Evolutionary conservation across 2,113 vertebrate genomes (phyloP).

Genomic region (Megaceryle torquata): DNA sequence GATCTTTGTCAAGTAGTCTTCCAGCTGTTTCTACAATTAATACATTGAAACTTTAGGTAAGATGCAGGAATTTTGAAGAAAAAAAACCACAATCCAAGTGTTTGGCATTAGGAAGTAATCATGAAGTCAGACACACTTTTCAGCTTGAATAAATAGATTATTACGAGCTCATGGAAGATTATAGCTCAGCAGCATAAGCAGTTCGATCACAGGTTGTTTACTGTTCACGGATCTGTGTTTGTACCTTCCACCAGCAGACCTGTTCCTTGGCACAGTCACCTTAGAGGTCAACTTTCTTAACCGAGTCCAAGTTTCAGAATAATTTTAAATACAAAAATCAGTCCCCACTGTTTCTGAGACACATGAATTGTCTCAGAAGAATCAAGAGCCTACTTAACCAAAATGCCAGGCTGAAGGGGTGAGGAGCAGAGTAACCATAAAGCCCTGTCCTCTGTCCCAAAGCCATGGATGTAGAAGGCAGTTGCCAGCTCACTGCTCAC

Average conservation of each 20-base stretch:
- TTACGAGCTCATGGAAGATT: not conserved
- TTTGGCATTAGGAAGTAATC: not conserved
- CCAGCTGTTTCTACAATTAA: slow-evolving; percentile 89
- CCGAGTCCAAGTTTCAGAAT: not conserved
- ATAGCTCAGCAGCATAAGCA: not conserved
- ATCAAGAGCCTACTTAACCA: not conserved
- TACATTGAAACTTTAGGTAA: slow-evolving; percentile 6
- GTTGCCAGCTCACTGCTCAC: fast-evolving
- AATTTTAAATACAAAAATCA: not conserved
- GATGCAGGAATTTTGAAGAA: not conserved
- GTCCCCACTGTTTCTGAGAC: not conserved
- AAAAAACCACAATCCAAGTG: not conserved
- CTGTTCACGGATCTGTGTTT: not conserved
- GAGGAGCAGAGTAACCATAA: fast-evolving
- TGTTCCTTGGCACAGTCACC: not conserved
- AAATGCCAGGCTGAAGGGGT: not conserved
- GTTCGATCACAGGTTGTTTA: not conserved
- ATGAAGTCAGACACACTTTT: not conserved
- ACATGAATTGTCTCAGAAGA: not conserved
- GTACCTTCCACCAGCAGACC: not conserved
- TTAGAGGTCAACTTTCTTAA: not conserved
- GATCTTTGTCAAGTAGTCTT: slow-evolving; percentile 94
- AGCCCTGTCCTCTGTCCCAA: not conserved
- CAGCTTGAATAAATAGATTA: not conserved
- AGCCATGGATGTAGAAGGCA: not conserved